Conservation (phyloP, 2,888 invertebrate species). For the Mythimna impura region DNA sequence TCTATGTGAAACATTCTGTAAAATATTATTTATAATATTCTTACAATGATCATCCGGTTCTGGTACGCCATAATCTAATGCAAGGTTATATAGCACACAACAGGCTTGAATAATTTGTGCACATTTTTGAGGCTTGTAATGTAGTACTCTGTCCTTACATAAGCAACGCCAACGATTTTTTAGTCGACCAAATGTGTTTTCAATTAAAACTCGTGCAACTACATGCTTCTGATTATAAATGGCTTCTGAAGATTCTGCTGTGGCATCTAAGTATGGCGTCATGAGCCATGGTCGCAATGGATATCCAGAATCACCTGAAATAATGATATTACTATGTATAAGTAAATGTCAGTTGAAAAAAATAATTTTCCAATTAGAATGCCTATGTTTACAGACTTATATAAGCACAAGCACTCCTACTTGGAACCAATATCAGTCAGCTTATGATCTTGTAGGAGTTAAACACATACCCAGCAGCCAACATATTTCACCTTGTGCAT, state of each 20-base stretch:
- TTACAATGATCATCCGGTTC: too few species aligned
- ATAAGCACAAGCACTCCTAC: not conserved
- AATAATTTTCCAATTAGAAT: too few species aligned
- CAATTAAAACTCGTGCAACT: not conserved
- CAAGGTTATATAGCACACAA: too few species aligned
- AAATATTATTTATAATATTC: too few species aligned
- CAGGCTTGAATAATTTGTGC: conserved; percentile 1
- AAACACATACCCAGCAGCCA: conserved; percentile 3
- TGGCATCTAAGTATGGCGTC: not conserved
- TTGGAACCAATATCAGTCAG: too few species aligned
- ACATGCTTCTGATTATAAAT: not conserved
- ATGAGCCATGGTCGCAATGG: conserved; percentile 6
- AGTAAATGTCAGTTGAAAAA: too few species aligned
- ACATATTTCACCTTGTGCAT: not conserved
- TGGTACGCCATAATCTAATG: too few species aligned
- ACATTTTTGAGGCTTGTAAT: conserved; percentile 20
- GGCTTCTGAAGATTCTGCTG: not conserved
- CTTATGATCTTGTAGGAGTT: too few species aligned
- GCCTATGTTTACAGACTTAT: too few species aligned
- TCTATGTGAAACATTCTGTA: too few species aligned
- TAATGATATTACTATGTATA: not conserved
- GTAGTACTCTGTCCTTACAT: too few species aligned
- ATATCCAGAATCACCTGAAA: conserved; percentile 13
- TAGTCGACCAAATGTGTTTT: conserved; percentile 7
- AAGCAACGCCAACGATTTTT: too few species aligned